Evolutionary conservation across 2,888 invertebrate species (phyloP).

Genomic region (Eilema caniola): DNA sequence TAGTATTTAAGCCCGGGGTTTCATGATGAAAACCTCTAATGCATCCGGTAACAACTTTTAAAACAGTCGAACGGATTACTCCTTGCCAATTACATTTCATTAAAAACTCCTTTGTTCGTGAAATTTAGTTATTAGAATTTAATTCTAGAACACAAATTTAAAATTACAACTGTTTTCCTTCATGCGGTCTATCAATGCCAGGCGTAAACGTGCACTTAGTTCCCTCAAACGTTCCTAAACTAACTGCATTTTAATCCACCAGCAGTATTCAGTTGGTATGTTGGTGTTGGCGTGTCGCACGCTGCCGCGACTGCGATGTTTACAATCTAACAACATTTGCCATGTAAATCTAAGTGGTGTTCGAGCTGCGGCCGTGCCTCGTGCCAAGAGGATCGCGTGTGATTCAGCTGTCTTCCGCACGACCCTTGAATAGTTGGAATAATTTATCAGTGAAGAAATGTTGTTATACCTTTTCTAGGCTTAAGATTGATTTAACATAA

Average conservation of each 20-base stretch:
- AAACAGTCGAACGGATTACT: background rate
- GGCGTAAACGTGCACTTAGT: conserved; percentile 8
- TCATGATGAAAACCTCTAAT: background rate
- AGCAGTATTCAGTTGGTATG: conserved; percentile 24
- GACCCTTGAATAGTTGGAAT: conserved; percentile 44
- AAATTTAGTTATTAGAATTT: background rate
- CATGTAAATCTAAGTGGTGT: conserved; percentile 52
- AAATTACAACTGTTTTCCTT: conserved; percentile 15
- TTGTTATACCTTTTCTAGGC: conserved; percentile 27
- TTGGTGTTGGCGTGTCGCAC: conserved; percentile 37
- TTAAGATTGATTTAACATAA: background rate
- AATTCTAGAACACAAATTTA: background rate
- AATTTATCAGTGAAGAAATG: conserved; percentile 31
- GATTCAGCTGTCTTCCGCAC: conserved; percentile 42
- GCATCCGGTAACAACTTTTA: background rate
- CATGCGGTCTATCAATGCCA: background rate
- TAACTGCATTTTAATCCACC: conserved; percentile 36
- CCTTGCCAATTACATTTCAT: background rate
- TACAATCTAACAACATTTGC: conserved; percentile 49
- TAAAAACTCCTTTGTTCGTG: background rate
- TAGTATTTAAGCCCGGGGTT: no score
- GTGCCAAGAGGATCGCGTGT: conserved; percentile 56
- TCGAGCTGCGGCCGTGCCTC: conserved; percentile 24
- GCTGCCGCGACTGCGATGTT: conserved; percentile 36
- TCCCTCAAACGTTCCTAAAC: conserved; percentile 17